Evolutionary conservation across 1,140 invertebrate species (phyloP).

Genomic region (Piezodorus guildinii): DNA sequence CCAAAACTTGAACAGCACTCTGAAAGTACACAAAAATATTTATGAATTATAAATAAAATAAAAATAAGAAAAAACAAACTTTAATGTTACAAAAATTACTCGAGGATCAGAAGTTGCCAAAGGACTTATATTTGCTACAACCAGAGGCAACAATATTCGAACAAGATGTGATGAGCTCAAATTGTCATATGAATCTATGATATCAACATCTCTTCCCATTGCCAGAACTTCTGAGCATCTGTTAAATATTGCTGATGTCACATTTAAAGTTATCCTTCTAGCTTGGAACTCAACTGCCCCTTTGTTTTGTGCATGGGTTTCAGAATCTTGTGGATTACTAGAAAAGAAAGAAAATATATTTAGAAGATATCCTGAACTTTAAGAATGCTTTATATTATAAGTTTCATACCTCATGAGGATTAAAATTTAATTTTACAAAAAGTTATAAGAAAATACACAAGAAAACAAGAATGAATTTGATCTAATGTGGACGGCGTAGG

Average conservation of each 20-base stretch:
- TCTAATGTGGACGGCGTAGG: no score
- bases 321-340: conserved; percentile 51
- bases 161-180: conserved; percentile 50
- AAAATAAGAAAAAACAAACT: neutral
- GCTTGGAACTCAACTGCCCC: conserved; percentile 58
- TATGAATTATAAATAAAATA: neutral
- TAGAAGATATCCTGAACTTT: neutral
- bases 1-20: conserved; percentile 84
- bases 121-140: conserved; percentile 68
- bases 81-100: conserved; percentile 41
- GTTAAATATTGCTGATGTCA: conserved; percentile 59
- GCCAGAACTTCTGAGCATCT: conserved; percentile 59
- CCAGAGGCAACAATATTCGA: conserved; percentile 61
- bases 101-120: conserved; percentile 69
- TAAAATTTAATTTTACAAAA: no score
- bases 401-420: no score
- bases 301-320: conserved; percentile 49
- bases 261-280: conserved; percentile 54
- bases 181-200: conserved; percentile 40
- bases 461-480: no score
- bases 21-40: conserved; percentile 31
- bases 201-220: conserved; percentile 52
- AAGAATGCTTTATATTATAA: no score
- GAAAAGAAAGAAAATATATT: conserved; percentile 21
- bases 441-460: no score